A percentile compares a stretch with the other conserved stretches of the same genome.
Evolutionary conservation across 1,140 invertebrate genomes (phyloP).

Genomic region (Thalassaphorura encarpata): DNA sequence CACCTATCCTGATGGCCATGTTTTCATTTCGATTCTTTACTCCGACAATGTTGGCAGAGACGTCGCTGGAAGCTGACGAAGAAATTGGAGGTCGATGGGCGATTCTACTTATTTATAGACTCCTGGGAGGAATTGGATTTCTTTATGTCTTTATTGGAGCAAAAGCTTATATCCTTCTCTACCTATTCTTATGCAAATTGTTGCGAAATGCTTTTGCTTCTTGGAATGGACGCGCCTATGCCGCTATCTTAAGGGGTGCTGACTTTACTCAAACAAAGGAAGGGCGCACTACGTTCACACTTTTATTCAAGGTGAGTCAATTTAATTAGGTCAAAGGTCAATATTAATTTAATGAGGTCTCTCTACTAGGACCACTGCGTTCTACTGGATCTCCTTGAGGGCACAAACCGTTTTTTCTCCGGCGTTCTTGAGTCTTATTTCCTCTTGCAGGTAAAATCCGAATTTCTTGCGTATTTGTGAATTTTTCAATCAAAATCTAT

Average conservation of each 20-base stretch:
- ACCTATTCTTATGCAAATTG: constrained; percentile 18
- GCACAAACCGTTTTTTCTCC: constrained; percentile 19
- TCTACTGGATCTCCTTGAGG: constrained; percentile 28
- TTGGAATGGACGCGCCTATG: constrained; percentile 25
- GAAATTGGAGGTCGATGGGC: not conserved
- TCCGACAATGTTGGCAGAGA: not conserved
- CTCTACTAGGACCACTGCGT: constrained; percentile 19
- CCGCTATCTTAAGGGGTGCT: constrained; percentile 9
- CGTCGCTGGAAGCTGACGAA: no score
- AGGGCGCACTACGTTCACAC: constrained; percentile 9
- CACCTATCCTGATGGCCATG: not conserved
- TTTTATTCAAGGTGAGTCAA: constrained; percentile 12
- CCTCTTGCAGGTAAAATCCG: not conserved
- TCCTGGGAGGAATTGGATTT: not conserved
- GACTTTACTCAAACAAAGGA: constrained; percentile 10
- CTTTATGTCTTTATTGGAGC: constrained; percentile 12
- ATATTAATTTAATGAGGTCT: not conserved
- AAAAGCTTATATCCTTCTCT: constrained; percentile 11
- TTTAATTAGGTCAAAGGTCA: not conserved
- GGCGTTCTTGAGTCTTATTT: constrained; percentile 9
- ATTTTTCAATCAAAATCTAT: not conserved
- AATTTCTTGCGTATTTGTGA: not conserved
- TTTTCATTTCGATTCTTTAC: not conserved
- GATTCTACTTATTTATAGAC: no score
- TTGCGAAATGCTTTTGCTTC: constrained; percentile 19